Evolutionary conservation across 2,797 vertebrate species (phyloP).

Genomic region (Hypotaenidia philippensis): DNA sequence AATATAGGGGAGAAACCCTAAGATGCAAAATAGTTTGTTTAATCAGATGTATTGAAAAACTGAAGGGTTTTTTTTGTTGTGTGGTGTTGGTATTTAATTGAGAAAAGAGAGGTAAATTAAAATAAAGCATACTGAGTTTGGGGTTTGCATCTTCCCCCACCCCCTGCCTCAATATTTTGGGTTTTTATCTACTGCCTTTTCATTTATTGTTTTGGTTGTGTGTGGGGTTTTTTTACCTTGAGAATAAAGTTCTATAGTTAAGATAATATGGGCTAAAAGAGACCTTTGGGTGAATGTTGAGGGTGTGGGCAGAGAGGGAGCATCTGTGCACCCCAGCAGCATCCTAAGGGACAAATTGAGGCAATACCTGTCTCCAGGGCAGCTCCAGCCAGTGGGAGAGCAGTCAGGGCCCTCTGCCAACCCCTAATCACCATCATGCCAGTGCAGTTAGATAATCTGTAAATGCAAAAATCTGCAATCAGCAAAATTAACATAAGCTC

Average conservation of each 20-base stretch:
- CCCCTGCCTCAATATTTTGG: not conserved
- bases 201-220: not conserved
- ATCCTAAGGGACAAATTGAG: not conserved
- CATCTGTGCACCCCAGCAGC: not conserved
- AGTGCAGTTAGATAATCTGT: constrained; percentile 28
- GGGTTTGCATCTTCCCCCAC: not conserved
- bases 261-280: not conserved
- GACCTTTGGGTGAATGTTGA: not conserved
- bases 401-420: not conserved
- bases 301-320: not conserved
- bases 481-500: constrained; percentile 15
- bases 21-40: not conserved
- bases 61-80: not conserved
- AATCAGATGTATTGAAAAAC: not conserved
- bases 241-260: not conserved
- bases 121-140: not conserved
- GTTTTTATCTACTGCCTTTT: not conserved
- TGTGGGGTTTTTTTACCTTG: not conserved
- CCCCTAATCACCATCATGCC: constrained; percentile 20
- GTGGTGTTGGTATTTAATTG: not conserved
- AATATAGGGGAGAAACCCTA: not conserved
- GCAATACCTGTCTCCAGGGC: not conserved
- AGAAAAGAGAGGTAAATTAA: not conserved
- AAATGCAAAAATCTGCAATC: constrained; percentile 37
- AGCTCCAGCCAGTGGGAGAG: not conserved